Base-by-base conservation (phyloP, 2,888 invertebrate genomes). In the Drosophila meridionalis region DNA sequence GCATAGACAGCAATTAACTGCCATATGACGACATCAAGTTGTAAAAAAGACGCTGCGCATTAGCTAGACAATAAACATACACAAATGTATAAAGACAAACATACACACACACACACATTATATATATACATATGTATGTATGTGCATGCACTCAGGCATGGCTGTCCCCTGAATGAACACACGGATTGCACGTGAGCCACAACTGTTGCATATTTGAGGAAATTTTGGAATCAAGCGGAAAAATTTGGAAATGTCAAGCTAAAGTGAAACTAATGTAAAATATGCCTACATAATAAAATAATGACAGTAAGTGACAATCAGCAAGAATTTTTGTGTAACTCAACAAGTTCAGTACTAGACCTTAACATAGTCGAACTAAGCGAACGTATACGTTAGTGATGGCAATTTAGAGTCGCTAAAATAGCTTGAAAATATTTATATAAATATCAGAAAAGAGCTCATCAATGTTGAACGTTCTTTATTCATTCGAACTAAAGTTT, bases 1-100 rank as follows among this genome's bases (percentile, higher is more conserved):
- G 86, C 84, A 78, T 64, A 73, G 80, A 59, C 70, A 52, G 82
- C 65, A 84, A 84, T 87, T 84, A 82, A 73, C 83, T 82, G 73
- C 45, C 65, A 59, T 61, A 36, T 74, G 73, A 70, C 67, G 62
- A 77, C 64, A 81, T 43, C 62, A 36, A 55, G 32, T 48, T 28
- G 55, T 40, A 56, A 69, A 38, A 47, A 59, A 74, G 36, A 62
- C 55, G 43, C 58, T 45, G 60, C 53, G 47, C 61, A 69, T 60
- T 74, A 69, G 61, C 59, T 38, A 69, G 52, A 58, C 67, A 72
- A 65, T 55, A 72, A 77, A 60, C 14, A 61, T 14, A 40, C n/a
- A 40, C 26, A 45, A 26, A 50, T 50, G 30, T n/a, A 50, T 4
- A 9, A 2, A 12, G 5, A 2, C 11, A 70, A 62, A 4, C 14